phyloP scores from a whole-genome alignment of 35 echinoderm and acorn worm genomes.

The Stichopus chloronotus region DNA sequence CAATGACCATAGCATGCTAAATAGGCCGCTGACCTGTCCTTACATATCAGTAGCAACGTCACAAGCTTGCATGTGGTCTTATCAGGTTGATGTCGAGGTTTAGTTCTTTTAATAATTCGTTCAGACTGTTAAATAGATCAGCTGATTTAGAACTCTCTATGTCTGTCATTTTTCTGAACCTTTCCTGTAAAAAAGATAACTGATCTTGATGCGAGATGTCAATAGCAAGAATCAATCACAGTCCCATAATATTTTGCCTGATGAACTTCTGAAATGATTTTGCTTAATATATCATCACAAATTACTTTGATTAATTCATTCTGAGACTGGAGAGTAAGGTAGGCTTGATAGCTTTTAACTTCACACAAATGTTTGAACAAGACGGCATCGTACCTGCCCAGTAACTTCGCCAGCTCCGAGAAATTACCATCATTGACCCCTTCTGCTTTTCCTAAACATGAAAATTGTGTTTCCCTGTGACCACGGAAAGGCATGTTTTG shows the following conservation, averaged over 20 bases:
- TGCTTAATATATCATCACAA: too few relatives aligned
- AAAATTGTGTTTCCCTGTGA: too few relatives aligned
- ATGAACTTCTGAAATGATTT: background rate
- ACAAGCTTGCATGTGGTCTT: too few relatives aligned
- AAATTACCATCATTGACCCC: background rate
- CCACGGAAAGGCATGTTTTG: too few relatives aligned
- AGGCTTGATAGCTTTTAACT: background rate
- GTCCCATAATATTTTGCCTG: background rate
- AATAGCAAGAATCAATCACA: background rate
- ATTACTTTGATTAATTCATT: too few relatives aligned
- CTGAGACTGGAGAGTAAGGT: too few relatives aligned
- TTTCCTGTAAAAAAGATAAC: background rate
- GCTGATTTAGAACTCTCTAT: background rate
- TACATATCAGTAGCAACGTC: too few relatives aligned
- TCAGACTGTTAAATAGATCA: background rate
- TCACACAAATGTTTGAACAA: background rate
- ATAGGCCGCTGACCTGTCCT: background rate
- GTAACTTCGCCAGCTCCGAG: background rate
- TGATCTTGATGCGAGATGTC: background rate
- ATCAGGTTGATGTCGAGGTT: background rate
- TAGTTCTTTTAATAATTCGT: background rate
- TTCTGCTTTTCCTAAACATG: too few relatives aligned
- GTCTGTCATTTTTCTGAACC: too few relatives aligned
- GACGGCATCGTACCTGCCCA: constrained; percentile 2
- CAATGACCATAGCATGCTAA: background rate